Conservation (phyloP, 2,797 vertebrate species). For the Antennarius maculatus region DNA sequence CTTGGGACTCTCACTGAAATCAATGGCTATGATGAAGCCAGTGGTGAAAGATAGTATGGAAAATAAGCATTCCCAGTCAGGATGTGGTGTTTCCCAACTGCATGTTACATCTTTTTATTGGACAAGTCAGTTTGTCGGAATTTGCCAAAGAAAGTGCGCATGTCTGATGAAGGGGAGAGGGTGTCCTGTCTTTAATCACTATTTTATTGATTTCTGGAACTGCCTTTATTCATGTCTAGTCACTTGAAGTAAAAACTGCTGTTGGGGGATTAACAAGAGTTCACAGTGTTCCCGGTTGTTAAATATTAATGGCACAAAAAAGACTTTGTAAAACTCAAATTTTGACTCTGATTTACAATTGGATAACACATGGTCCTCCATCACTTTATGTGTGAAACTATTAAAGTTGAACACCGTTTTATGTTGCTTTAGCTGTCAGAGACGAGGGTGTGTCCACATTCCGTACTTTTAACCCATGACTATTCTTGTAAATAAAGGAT, state of each 20-base stretch:
- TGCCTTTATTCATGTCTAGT: slow-evolving; percentile 27
- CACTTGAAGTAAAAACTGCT: slow-evolving; percentile 14
- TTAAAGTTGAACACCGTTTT: not conserved
- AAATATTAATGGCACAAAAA: not conserved
- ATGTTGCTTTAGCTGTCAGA: not conserved
- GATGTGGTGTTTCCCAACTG: slow-evolving; percentile 44
- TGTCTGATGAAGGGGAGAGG: slow-evolving; percentile 41
- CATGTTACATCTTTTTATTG: slow-evolving; percentile 51
- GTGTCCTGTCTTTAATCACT: slow-evolving; percentile 9
- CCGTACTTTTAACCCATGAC: not conserved
- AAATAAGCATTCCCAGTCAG: slow-evolving; percentile 9
- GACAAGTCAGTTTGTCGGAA: slow-evolving; percentile 56
- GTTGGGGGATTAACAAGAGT: slow-evolving; percentile 25
- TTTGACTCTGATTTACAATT: no score
- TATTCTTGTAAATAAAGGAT: not conserved
- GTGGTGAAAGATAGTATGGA: not conserved
- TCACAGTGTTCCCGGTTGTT: slow-evolving; percentile 23
- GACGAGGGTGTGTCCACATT: not conserved
- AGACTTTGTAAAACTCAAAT: not conserved
- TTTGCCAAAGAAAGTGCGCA: slow-evolving; percentile 59
- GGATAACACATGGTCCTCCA: no score
- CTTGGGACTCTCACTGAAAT: not conserved
- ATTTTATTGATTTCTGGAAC: slow-evolving; percentile 68
- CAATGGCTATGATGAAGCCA: not conserved
- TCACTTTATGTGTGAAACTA: not conserved